Percentiles rank a stretch among this genome's conserved stretches.
phyloP scores from a whole-genome alignment of 1,140 invertebrate genomes.

The Sipha flava region DNA sequence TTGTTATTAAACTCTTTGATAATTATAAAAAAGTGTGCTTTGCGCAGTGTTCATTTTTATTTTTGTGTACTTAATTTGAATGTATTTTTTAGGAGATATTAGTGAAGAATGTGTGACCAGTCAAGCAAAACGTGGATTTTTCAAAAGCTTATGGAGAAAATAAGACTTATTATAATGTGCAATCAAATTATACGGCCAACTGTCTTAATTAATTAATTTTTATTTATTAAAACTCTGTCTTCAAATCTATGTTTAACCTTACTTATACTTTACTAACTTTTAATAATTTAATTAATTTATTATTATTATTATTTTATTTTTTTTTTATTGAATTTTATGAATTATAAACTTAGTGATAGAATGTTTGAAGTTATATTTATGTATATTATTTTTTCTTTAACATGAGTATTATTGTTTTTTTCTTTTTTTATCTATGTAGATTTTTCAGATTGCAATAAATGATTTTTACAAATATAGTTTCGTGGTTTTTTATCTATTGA shows the following conservation, averaged over 20 bases:
- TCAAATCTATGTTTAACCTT: not conserved
- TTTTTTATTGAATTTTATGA: not conserved
- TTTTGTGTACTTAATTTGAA: not conserved
- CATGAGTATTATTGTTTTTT: not conserved
- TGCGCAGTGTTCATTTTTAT: not conserved
- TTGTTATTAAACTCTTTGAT: no score
- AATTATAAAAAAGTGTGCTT: no score
- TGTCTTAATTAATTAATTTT: not conserved
- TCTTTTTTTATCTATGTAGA: not conserved
- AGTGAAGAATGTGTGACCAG: constrained; percentile 24
- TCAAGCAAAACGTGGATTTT: constrained; percentile 21
- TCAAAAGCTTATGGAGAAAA: constrained; percentile 30
- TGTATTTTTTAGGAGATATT: constrained; percentile 14
- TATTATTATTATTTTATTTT: not conserved
- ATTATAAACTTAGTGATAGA: not conserved
- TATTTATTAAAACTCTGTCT: not conserved
- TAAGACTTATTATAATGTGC: constrained; percentile 26
- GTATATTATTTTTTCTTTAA: not conserved
- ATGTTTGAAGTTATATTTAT: not conserved
- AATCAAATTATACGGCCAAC: constrained; percentile 15
- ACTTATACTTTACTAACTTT: constrained; percentile 11
- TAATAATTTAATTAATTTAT: not conserved
- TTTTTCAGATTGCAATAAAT: constrained; percentile 1
- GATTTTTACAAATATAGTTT: not conserved
- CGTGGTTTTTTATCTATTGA: not conserved